Evolutionary conservation across 2,797 vertebrate genomes (phyloP).

Genomic region (Rhinichthys osculus): DNA sequence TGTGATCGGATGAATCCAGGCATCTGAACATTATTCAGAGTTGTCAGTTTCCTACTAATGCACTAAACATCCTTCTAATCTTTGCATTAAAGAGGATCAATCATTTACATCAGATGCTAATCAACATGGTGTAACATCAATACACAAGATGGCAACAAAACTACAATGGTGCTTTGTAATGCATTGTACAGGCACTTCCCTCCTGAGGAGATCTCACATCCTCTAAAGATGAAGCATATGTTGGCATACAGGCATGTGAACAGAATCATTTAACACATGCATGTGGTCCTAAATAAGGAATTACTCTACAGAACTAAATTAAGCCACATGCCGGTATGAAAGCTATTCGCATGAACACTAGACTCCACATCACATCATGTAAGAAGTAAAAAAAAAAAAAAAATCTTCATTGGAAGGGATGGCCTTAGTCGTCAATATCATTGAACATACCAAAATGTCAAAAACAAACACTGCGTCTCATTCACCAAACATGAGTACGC

Average conservation of each 20-base stretch:
- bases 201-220: conserved; percentile 4
- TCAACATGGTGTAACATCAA: conserved; percentile 11
- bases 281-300: neutral
- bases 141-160: neutral
- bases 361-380: too few species aligned
- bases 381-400: neutral
- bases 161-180: conserved; percentile 3
- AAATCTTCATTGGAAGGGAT: neutral
- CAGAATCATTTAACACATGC: neutral
- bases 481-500: too few species aligned
- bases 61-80: conserved; percentile 13
- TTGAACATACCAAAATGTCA: neutral
- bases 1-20: conserved; percentile 16
- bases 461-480: neutral
- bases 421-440: neutral
- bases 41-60: conserved; percentile 3
- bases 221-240: neutral
- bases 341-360: neutral
- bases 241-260: neutral
- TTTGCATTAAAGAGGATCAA: conserved; percentile 11
- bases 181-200: neutral
- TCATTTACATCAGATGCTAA: conserved; percentile 17
- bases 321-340: neutral
- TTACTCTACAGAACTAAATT: neutral
- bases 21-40: neutral